A percentile compares a stretch with the other conserved stretches of the same genome.
phyloP scores from a whole-genome alignment of 2,113 vertebrate species.

The Gymnocephalus cernua region DNA sequence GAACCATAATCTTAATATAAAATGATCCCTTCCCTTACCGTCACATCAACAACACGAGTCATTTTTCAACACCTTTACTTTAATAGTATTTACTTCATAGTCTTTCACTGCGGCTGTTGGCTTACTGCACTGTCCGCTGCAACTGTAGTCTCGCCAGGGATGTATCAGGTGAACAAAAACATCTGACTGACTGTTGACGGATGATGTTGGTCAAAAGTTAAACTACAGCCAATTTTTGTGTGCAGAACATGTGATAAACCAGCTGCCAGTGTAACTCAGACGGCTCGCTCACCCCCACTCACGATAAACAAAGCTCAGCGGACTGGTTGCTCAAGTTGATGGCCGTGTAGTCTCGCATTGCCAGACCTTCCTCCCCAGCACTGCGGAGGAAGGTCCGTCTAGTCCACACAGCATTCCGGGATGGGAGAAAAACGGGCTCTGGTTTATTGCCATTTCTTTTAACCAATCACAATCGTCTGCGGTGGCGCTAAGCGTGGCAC shows the following conservation, averaged over 20 bases:
- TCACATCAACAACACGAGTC: not conserved
- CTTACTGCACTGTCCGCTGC: not conserved
- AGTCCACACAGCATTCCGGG: too few relatives aligned
- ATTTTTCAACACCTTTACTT: not conserved
- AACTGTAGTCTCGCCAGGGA: not conserved
- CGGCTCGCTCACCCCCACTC: not conserved
- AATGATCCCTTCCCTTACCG: not conserved
- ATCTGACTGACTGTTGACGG: not conserved
- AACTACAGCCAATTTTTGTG: not conserved
- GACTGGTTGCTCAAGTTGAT: not conserved
- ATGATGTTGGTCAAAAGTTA: conserved; percentile 4
- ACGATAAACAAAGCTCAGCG: conserved; percentile 19
- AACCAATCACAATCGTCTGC: too few relatives aligned
- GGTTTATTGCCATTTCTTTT: too few relatives aligned
- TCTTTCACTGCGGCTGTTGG: not conserved
- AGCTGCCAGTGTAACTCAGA: conserved; percentile 9
- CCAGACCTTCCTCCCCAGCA: too few relatives aligned
- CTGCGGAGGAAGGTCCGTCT: too few relatives aligned
- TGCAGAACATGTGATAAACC: conserved; percentile 5
- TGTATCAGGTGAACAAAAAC: not conserved
- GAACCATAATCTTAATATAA: not conserved
- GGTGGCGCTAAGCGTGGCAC: too few relatives aligned
- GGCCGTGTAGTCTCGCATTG: too few relatives aligned
- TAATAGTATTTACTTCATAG: not conserved
- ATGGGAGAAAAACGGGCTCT: too few relatives aligned